phyloP scores from a whole-genome alignment of 2,113 vertebrate genomes.

The Siniperca knerii region DNA sequence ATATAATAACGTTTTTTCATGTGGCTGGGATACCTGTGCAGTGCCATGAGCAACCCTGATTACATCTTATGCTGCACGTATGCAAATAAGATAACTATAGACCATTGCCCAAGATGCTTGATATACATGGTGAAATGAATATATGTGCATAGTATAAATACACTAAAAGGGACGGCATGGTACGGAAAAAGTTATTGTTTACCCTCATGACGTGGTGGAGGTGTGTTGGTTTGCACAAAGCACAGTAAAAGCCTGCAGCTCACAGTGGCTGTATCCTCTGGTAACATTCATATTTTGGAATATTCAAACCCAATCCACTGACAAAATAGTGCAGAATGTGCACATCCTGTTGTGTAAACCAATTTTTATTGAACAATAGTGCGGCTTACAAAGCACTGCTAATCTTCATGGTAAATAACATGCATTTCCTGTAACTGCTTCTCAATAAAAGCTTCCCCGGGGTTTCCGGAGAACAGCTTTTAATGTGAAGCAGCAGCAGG shows the following conservation, averaged over 20 bases:
- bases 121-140: background rate
- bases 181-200: background rate
- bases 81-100: background rate
- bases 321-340: background rate
- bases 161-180: background rate
- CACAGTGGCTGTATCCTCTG: background rate
- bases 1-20: slow-evolving; percentile 20
- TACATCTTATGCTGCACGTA: background rate
- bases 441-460: slow-evolving; percentile 8
- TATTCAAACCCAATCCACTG: background rate
- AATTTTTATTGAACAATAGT: background rate
- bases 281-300: background rate
- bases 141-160: background rate
- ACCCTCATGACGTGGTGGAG: background rate
- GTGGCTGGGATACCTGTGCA: slow-evolving; percentile 1
- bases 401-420: slow-evolving; percentile 1
- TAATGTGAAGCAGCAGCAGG: slow-evolving; percentile 9
- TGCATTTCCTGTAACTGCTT: background rate
- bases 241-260: background rate
- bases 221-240: background rate
- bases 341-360: background rate
- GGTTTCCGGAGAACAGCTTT: background rate
- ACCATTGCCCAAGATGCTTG: background rate
- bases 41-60: background rate
- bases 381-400: background rate